These are phyloP conservation scores for Euleptes europaea DNA, from an alignment of 2,113 vertebrate genomes.

Conservation along the genomic window DNA sequence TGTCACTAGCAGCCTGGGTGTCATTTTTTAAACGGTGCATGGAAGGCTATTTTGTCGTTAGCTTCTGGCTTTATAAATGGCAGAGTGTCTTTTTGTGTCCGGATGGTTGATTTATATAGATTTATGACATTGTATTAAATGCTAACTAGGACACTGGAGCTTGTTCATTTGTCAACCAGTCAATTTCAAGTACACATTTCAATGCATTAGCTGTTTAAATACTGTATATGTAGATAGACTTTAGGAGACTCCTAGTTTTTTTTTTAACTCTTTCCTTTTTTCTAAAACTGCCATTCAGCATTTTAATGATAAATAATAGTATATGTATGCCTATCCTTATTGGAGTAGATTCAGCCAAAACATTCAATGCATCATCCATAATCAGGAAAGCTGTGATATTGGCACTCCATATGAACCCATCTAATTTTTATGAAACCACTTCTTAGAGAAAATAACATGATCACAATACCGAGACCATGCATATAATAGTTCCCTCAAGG, in stretches of 20 bases:
- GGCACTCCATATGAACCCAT: slow-evolving; percentile 36
- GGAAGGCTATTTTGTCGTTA: slow-evolving; percentile 13
- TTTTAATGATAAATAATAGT: slow-evolving; percentile 42
- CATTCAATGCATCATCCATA: slow-evolving; percentile 32
- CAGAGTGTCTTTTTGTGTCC: neutral
- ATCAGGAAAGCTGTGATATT: slow-evolving; percentile 54
- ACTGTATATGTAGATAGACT: neutral
- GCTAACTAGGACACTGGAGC: neutral
- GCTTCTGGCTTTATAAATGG: slow-evolving; percentile 11
- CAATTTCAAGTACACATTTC: slow-evolving; percentile 1
- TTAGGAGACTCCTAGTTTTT: neutral
- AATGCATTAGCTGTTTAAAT: slow-evolving; percentile 38
- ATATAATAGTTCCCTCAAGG: slow-evolving; percentile 35
- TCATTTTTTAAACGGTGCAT: rapidly evolving
- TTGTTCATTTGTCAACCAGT: neutral
- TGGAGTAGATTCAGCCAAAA: slow-evolving; percentile 57
- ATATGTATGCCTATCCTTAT: slow-evolving; percentile 33
- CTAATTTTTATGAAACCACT: slow-evolving; percentile 43
- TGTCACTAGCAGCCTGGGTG: neutral
- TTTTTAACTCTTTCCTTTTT: slow-evolving; percentile 2
- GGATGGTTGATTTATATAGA: slow-evolving; percentile 27
- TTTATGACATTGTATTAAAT: slow-evolving; percentile 31
- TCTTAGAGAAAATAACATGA: neutral
- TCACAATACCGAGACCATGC: neutral
- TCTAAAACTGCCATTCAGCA: slow-evolving; percentile 50